Conservation (phyloP, 2,113 vertebrate genomes). For the Microcebus jonahi region DNA sequence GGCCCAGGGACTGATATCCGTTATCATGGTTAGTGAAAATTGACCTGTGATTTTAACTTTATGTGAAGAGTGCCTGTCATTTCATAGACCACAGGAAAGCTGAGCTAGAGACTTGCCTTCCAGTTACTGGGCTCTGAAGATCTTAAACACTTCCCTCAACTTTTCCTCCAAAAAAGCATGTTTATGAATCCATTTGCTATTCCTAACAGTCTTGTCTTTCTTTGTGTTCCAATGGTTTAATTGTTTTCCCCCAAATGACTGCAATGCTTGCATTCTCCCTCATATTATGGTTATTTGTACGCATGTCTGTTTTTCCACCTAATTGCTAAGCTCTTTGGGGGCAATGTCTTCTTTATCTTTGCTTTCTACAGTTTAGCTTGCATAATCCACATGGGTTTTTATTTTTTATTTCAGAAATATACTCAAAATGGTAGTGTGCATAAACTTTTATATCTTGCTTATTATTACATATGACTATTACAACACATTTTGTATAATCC, state of each 20-base stretch:
- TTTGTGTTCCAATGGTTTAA: background rate
- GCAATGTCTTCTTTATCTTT: slow-evolving; percentile 6
- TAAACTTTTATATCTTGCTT: slow-evolving; percentile 49
- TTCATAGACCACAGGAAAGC: background rate
- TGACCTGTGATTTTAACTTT: slow-evolving; percentile 4
- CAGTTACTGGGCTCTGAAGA: background rate
- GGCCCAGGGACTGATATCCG: background rate
- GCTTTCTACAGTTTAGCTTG: background rate
- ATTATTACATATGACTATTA: slow-evolving; percentile 1
- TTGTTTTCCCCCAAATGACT: background rate
- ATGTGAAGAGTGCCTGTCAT: background rate
- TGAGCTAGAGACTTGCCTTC: background rate
- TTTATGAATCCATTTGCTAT: background rate
- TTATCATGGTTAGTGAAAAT: background rate
- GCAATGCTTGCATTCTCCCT: background rate
- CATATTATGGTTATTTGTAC: background rate
- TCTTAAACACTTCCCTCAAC: background rate
- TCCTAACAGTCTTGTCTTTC: background rate
- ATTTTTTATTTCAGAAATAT: slow-evolving; percentile 29
- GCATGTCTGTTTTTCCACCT: background rate
- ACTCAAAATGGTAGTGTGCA: background rate
- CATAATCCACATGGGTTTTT: background rate
- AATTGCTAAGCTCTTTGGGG: background rate
- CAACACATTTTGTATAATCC: background rate
- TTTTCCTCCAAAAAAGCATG: background rate